phyloP scores from a whole-genome alignment of 2,113 vertebrate species.

The Papio anubis region DNA sequence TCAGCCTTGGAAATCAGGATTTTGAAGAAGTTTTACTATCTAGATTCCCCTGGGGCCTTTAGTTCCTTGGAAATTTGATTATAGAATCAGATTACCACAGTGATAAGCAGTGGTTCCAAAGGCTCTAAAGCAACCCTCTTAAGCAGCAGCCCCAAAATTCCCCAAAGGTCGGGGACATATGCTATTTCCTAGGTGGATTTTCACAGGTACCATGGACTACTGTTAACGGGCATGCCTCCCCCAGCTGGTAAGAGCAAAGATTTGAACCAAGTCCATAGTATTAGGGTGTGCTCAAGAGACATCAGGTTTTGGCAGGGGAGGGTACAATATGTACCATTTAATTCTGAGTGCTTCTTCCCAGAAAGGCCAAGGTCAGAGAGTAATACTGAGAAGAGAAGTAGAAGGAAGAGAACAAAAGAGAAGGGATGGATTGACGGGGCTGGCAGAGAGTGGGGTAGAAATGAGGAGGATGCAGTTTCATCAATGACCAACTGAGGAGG shows the following conservation, averaged over 20 bases:
- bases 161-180: not conserved
- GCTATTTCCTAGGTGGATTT: not conserved
- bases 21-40: not conserved
- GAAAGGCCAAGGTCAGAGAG: not conserved
- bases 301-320: not conserved
- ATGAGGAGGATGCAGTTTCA: rapidly evolving
- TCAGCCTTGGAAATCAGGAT: not conserved
- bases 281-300: not conserved
- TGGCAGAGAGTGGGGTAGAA: not conserved
- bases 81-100: not conserved
- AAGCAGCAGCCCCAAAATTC: not conserved
- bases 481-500: not conserved
- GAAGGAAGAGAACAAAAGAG: not conserved
- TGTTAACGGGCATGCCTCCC: not conserved
- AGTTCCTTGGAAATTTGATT: not conserved
- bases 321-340: not conserved
- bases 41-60: not conserved
- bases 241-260: not conserved
- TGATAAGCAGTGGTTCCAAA: not conserved
- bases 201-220: not conserved
- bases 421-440: not conserved
- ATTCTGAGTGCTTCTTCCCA: not conserved
- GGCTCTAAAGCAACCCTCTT: not conserved
- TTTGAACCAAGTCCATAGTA: not conserved
- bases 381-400: not conserved